A percentile compares a stretch with the other conserved stretches of the same genome.
phyloP scores from a whole-genome alignment of 2,113 vertebrate species.

The Paradoxurus hermaphroditus region DNA sequence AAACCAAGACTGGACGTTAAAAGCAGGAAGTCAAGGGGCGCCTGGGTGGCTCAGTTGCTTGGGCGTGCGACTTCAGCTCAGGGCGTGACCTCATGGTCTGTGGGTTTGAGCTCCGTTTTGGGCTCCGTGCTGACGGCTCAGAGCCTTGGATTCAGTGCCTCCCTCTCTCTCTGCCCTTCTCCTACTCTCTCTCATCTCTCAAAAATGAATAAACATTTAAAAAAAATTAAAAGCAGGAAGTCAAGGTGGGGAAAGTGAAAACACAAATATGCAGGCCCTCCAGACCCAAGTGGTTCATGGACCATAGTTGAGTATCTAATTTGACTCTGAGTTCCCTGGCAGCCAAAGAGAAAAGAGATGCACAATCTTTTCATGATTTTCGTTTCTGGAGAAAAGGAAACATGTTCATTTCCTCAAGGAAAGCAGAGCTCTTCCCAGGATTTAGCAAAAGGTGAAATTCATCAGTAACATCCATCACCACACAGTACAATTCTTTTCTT shows the following conservation, averaged over 20 bases:
- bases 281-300: neutral
- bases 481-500: too few relatives aligned
- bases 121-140: too few relatives aligned
- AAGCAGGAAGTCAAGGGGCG: neutral
- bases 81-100: too few relatives aligned
- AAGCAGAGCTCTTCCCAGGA: neutral
- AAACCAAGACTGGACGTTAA: neutral
- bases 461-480: too few relatives aligned
- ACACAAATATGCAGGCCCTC: neutral
- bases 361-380: neutral
- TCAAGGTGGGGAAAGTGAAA: neutral
- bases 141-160: too few relatives aligned
- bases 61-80: too few relatives aligned
- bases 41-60: too few relatives aligned
- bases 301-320: neutral
- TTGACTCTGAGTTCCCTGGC: neutral
- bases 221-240: neutral
- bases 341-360: neutral
- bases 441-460: neutral
- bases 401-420: neutral
- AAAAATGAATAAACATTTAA: too few relatives aligned
- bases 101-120: too few relatives aligned
- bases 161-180: too few relatives aligned
- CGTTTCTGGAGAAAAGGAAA: neutral
- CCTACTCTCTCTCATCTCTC: too few relatives aligned